Evolutionary conservation across 2,888 invertebrate species (phyloP), one percentile per base, ranked within the genome.

Genomic region (Sarcophaga subvicina): DNA sequence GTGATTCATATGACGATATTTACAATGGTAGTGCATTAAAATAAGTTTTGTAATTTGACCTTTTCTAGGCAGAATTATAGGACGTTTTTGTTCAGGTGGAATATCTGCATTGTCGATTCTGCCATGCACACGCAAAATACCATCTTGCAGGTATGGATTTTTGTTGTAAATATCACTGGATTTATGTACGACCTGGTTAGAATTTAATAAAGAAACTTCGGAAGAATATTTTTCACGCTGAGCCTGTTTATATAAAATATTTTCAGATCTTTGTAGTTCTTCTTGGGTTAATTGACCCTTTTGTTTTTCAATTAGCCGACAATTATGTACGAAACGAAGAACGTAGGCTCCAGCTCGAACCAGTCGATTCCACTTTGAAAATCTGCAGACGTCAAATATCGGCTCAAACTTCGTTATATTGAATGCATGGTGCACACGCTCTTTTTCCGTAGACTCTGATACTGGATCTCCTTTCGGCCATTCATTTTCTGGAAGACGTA

Each of bases 261-360:
- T 72, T 67, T 88, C 85, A 17, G 85, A 81, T 27, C 76, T 83
- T 10, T 54, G 10, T 4, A 88, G 20, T 45, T 78, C 45, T 1
- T 47, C 66, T 4, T 20, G 22, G 17, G 82, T 60, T 4, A 83
- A 64, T 71, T 89, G 89, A n/a, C 89, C 89, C 8, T 20, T 81
- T 0, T 88, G 89, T 85, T 73, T 11, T 60, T 59, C 0, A 37
- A 45, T 12, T 90, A 20, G 0, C 88, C 85, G 6, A n/a, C 72
- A 76, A 3, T 27, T 67, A 12, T 66, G 3, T 2, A 67, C 4
- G 3, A 66, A 76, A 5, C 76, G 49, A 11, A 66, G 11, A 27
- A 75, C 75, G 49, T 75, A 75, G 2, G 64, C 64, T 11, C 11
- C 64, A 1, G 77, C 14, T 45, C 77, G 3, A 22, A 72, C 1